These are phyloP conservation scores for Gadopsis marmoratus DNA, from an alignment of 2,797 vertebrate genomes.

Conservation along the genomic window DNA sequence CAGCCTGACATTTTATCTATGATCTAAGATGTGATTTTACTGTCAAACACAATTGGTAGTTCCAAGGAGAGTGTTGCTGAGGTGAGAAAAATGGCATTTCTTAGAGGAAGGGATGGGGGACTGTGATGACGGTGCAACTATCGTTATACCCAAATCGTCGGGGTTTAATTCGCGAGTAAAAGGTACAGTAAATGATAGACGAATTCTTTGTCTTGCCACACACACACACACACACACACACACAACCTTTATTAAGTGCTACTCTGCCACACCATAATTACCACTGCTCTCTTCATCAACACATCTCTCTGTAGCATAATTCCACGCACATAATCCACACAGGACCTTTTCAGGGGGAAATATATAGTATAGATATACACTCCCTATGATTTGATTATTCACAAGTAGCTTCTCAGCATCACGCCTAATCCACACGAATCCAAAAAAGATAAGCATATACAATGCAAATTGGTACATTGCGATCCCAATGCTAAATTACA, in stretches of 20 bases:
- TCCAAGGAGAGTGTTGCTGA: slow-evolving; percentile 63
- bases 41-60: slow-evolving; percentile 77
- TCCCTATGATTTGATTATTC: slow-evolving; percentile 52
- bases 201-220: slow-evolving; percentile 48
- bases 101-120: slow-evolving; percentile 43
- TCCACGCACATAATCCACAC: slow-evolving; percentile 33
- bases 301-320: slow-evolving; percentile 27
- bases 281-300: slow-evolving; percentile 41
- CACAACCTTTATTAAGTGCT: slow-evolving; percentile 52
- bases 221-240: slow-evolving; percentile 38
- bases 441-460: slow-evolving; percentile 53
- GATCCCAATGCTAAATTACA: slow-evolving; percentile 64
- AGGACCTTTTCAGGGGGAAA: slow-evolving; percentile 38
- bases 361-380: slow-evolving; percentile 17
- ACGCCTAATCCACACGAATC: slow-evolving; percentile 34
- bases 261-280: slow-evolving; percentile 55
- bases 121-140: slow-evolving; percentile 54
- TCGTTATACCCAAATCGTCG: slow-evolving; percentile 33
- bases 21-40: slow-evolving; percentile 79
- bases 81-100: slow-evolving; percentile 66
- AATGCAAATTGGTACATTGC: slow-evolving; percentile 68
- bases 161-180: slow-evolving; percentile 56
- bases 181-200: slow-evolving; percentile 49
- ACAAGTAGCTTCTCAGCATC: slow-evolving; percentile 49
- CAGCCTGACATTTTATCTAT: slow-evolving; percentile 71